A percentile compares a stretch with the other conserved stretches of the same genome.
phyloP scores from a whole-genome alignment of 1,140 invertebrate species.

The Macrocentrus cingulum region DNA sequence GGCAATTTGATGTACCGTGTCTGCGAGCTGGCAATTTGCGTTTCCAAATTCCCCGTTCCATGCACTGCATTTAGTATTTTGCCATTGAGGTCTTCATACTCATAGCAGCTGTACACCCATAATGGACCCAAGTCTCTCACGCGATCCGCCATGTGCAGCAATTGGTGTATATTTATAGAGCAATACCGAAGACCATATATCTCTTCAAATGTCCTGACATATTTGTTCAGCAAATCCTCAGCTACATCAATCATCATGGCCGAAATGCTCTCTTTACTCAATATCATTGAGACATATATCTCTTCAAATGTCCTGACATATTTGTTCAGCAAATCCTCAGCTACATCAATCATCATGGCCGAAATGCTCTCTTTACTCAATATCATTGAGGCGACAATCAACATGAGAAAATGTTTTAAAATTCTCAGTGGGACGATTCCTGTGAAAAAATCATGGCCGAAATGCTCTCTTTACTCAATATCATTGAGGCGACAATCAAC shows the following conservation, averaged over 20 bases:
- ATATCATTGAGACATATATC: too few species aligned
- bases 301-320: too few species aligned
- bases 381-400: too few species aligned
- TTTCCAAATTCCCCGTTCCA: not conserved
- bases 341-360: too few species aligned
- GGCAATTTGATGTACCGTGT: not conserved
- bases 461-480: conserved; percentile 27
- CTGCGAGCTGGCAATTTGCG: not conserved
- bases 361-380: too few species aligned
- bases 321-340: too few species aligned
- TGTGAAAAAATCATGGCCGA: too few species aligned
- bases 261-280: not conserved
- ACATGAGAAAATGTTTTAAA: too few species aligned
- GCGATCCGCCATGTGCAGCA: not conserved
- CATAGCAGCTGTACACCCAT: not conserved
- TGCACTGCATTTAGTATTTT: conserved; percentile 1
- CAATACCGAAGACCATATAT: not conserved
- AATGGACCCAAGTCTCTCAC: not conserved
- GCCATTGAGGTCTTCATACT: conserved; percentile 11
- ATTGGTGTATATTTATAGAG: conserved; percentile 1
- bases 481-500: conserved; percentile 12
- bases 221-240: conserved; percentile 9
- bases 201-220: conserved; percentile 5
- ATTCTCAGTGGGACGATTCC: too few species aligned
- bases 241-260: not conserved